Percentiles rank a stretch among this genome's conserved stretches.
phyloP scores from a whole-genome alignment of 2,113 vertebrate genomes.

The Heterochromis multidens region DNA sequence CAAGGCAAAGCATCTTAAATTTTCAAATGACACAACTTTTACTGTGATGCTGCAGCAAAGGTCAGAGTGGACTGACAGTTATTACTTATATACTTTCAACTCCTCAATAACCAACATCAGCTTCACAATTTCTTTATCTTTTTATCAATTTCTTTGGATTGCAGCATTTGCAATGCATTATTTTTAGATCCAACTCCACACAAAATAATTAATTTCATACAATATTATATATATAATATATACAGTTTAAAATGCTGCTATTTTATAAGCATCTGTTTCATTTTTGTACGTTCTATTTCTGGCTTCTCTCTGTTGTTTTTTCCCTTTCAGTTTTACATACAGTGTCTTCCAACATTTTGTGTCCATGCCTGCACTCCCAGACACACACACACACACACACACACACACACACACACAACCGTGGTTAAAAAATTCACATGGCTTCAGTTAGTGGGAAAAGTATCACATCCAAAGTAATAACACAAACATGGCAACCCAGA shows the following conservation, averaged over 20 bases:
- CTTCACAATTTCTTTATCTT: neutral
- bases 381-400: neutral
- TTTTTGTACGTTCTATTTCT: neutral
- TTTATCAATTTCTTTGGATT: neutral
- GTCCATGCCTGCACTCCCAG: neutral
- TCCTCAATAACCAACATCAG: neutral
- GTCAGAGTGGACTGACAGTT: neutral
- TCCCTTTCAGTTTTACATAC: neutral
- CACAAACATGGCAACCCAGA: conserved; percentile 59
- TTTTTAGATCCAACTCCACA: neutral
- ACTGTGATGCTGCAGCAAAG: conserved; percentile 6
- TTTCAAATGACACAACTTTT: neutral
- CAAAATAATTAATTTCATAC: neutral
- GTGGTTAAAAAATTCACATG: conserved; percentile 56
- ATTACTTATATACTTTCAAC: neutral
- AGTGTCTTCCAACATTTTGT: neutral
- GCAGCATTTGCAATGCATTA: neutral
- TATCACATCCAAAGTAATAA: conserved; percentile 63
- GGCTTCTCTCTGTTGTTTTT: neutral
- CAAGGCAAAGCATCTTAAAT: neutral
- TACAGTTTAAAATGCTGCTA: neutral
- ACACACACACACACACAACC: neutral
- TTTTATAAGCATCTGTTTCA: neutral
- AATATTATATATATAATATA: neutral
- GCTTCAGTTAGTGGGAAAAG: conserved; percentile 64